A percentile compares a stretch with the other conserved stretches of the same genome.
These are phyloP conservation scores for Sisyra terminalis DNA, from an alignment of 2,888 invertebrate species.

Conservation along the genomic window DNA sequence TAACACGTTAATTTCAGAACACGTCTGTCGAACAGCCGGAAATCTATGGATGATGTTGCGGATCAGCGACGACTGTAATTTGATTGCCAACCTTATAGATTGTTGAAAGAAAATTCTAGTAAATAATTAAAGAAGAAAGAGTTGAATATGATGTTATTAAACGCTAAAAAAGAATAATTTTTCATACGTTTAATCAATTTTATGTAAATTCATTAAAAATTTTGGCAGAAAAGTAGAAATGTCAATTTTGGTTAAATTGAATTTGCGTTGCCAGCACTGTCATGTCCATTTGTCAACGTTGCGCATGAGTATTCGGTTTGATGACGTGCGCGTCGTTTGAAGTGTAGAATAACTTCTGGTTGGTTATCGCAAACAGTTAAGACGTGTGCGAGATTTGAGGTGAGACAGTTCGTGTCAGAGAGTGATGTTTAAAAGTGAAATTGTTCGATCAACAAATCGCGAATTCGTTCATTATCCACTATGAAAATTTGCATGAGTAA, in stretches of 20 bases:
- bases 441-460: too few relatives aligned
- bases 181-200: too few relatives aligned
- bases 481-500: too few relatives aligned
- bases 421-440: not conserved
- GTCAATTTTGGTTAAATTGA: not conserved
- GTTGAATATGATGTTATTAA: too few relatives aligned
- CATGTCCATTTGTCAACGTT: not conserved
- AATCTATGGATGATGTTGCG: slow-evolving; percentile 4
- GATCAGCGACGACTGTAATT: not conserved
- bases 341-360: not conserved
- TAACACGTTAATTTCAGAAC: slow-evolving; percentile 7
- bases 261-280: not conserved
- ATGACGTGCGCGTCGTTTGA: slow-evolving; percentile 6
- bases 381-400: not conserved
- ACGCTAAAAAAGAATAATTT: too few relatives aligned
- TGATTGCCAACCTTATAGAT: slow-evolving; percentile 2
- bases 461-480: too few relatives aligned
- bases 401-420: not conserved
- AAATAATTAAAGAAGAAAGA: not conserved
- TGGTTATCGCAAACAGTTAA: not conserved
- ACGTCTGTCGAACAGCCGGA: slow-evolving; percentile 8
- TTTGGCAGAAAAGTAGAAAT: not conserved
- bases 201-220: too few relatives aligned
- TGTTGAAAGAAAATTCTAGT: not conserved
- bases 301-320: slow-evolving; percentile 3